Evolutionary conservation across 1,140 invertebrate genomes (phyloP).

Genomic region (Microplitis demolitor): DNA sequence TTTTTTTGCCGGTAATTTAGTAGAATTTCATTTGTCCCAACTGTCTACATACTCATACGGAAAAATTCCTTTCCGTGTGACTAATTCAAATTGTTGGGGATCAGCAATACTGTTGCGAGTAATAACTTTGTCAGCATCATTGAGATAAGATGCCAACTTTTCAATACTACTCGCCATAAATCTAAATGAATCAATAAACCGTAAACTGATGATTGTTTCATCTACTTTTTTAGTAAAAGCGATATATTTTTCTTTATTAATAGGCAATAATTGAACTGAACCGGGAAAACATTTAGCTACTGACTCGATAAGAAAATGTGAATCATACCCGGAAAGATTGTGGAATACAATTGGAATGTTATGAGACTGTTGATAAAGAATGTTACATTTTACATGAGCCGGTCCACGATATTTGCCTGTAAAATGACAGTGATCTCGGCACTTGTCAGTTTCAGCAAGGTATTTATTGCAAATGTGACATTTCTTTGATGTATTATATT

Average conservation of each 20-base stretch:
- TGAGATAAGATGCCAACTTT: constrained; percentile 27
- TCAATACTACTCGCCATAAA: constrained; percentile 23
- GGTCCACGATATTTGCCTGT: constrained; percentile 25
- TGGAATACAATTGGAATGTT: constrained; percentile 2
- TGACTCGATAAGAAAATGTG: constrained; percentile 7
- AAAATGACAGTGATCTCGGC: constrained; percentile 6
- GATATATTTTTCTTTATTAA: no score
- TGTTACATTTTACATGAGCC: constrained; percentile 47
- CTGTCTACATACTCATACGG: constrained; percentile 4
- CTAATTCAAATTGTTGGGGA: background rate
- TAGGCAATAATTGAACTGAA: background rate
- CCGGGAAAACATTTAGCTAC: constrained; percentile 13
- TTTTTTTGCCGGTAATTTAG: background rate
- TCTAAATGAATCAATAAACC: constrained; percentile 29
- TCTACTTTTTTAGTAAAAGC: no score
- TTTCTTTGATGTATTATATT: background rate
- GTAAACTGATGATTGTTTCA: no score
- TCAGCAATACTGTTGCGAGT: background rate
- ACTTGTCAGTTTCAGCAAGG: background rate
- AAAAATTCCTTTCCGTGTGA: constrained; percentile 6
- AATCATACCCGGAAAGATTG: constrained; percentile 22
- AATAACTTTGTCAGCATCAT: background rate
- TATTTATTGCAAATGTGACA: constrained; percentile 45
- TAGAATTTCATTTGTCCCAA: background rate
- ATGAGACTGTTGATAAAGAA: constrained; percentile 37